These are phyloP conservation scores for Limnephilus auricula DNA, from an alignment of 2,888 invertebrate genomes.

Conservation along the genomic window DNA sequence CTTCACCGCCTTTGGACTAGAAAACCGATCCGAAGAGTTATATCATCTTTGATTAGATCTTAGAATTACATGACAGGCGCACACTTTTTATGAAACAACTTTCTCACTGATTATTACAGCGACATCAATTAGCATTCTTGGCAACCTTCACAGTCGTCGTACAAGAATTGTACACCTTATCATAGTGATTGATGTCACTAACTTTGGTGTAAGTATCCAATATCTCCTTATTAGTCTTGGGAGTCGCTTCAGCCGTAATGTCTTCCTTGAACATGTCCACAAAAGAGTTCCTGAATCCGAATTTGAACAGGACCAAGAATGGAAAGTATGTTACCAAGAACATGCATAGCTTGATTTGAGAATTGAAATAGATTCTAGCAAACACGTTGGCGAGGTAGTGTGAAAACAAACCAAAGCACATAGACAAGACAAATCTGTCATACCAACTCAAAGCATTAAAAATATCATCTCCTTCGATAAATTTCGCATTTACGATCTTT, in stretches of 20 bases:
- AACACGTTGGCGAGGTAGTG: constrained; percentile 72
- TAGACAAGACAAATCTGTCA: constrained; percentile 71
- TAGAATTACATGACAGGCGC: background rate
- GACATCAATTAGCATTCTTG: constrained; percentile 42
- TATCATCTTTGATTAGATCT: background rate
- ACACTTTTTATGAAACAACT: background rate
- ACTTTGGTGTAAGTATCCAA: background rate
- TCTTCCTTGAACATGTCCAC: constrained; percentile 78
- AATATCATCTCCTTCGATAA: constrained; percentile 69
- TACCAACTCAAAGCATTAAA: constrained; percentile 74
- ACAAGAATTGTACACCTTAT: constrained; percentile 23
- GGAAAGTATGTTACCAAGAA: constrained; percentile 83
- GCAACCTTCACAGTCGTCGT: constrained; percentile 31
- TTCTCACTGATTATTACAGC: background rate
- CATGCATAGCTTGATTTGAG: constrained; percentile 78
- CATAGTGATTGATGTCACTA: background rate
- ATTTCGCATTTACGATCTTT: background rate
- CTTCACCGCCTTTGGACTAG: background rate
- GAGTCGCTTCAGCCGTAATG: constrained; percentile 70
- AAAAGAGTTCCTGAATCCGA: constrained; percentile 80
- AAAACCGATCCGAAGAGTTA: background rate
- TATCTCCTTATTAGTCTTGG: constrained; percentile 72
- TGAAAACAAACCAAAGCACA: constrained; percentile 67
- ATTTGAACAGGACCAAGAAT: constrained; percentile 82
- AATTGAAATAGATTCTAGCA: constrained; percentile 81